Evolutionary conservation across 1,140 invertebrate species (phyloP), one percentile per base, ranked within the genome.

Genomic region (Amyelois transitella): DNA sequence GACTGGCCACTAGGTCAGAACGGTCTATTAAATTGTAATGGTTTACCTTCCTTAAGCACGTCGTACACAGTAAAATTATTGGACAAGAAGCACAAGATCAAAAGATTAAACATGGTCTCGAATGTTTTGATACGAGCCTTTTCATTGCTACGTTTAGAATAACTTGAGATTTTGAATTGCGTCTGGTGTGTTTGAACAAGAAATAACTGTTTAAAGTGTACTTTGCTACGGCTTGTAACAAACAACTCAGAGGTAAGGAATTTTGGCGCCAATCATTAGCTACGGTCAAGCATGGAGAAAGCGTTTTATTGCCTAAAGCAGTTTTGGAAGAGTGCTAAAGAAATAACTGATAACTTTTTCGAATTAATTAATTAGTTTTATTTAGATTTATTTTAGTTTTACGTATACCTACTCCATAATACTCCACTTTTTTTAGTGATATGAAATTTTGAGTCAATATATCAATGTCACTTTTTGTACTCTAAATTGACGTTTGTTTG

Each of bases 251-350:
- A 66, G 61, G 58, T 64, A 73, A 73, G 68, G 77, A 81, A 77
- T 81, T 81, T 83, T 79, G 78, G 82, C 80, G 80, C 78, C 80
- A 77, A 74, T 71, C 53, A 52, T 53, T 38, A 49, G 58, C 43
- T 58, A 58, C n/a, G n/a, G n/a, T n/a, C n/a, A 67, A 69, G 60
- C 64, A 44, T 43, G 55, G 80, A 69, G 80, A 86, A 81, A 86
- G 82, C 63, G 32, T 58, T 60, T 66, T 64, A 48, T 21, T 6
- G 45, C 45, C 45, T 17, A 12, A 19, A 48, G 45, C 45, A 21
- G 21, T 48, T n/a, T n/a, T n/a, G n/a, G n/a, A n/a, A n/a, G n/a
- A n/a, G n/a, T n/a, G n/a, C n/a, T n/a, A n/a, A n/a, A n/a, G n/a
- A n/a, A n/a, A n/a, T n/a, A n/a, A n/a, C n/a, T n/a, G n/a, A n/a